Conservation (phyloP, 2,797 vertebrate species). For the Platalea minor region DNA sequence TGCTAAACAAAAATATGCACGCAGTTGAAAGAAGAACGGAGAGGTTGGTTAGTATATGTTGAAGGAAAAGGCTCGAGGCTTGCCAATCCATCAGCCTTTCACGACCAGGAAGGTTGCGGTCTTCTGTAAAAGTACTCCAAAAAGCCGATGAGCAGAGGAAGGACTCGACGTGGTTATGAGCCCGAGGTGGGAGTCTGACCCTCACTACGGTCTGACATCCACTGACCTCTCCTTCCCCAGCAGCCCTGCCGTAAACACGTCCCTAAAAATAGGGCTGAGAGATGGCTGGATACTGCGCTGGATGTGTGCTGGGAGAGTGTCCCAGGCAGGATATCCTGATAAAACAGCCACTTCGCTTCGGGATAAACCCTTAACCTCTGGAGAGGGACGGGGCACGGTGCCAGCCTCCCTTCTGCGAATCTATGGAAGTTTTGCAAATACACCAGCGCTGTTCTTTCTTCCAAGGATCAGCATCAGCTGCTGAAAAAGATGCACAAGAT, state of each 20-base stretch:
- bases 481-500: not conserved
- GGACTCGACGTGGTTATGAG: not conserved
- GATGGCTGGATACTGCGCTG: not conserved
- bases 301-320: constrained; percentile 2
- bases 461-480: not conserved
- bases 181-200: not conserved
- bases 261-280: constrained; percentile 9
- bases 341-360: not conserved
- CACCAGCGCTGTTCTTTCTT: fast-evolving
- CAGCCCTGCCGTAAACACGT: not conserved
- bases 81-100: not conserved
- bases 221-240: not conserved
- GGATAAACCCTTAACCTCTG: not conserved
- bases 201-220: fast-evolving
- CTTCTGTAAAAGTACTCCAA: not conserved
- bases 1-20: not conserved
- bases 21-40: not conserved
- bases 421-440: fast-evolving
- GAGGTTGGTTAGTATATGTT: not conserved
- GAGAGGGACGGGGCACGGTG: fast-evolving
- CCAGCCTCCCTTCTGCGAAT: not conserved
- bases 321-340: constrained; percentile 41
- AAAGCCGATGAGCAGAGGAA: not conserved
- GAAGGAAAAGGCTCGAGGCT: not conserved
- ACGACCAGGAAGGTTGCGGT: not conserved